Evolutionary conservation across 2,888 invertebrate species (phyloP), one percentile per base, ranked within the genome.

Genomic region (Tetanocera ferruginea): DNA sequence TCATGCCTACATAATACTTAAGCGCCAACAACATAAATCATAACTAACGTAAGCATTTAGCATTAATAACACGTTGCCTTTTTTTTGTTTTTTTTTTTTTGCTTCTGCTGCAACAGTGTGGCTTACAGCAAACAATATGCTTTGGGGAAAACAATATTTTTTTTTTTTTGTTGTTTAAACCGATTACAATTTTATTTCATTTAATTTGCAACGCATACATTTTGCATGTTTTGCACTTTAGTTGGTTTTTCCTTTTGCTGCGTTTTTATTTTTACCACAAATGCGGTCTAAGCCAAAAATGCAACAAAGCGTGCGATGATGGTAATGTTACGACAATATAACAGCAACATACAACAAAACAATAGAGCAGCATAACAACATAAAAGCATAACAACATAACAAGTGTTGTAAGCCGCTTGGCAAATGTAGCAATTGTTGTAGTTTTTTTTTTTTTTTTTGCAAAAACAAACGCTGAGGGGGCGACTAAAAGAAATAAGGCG

Each of bases 161-260:
- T 37, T 37, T 37, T 43, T 9, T 72, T 60, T 6, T n/a, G n/a
- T n/a, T n/a, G n/a, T n/a, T 31, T 57, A 57, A 72, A 34, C 72
- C 72, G 72, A 72, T 72, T 72, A 74, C 74, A 28, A 49, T 73
- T 62, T 62, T 43, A 62, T 73, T 37, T n/a, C 62, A 73, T 73
- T 73, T 73, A 73, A 73, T 73, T 74, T 64, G 49, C 64, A 74
- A 74, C 31, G 52, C 52, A 74, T 57, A 34, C 57, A 55, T 9
- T 70, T 52, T 31, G 34, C 49, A 69, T 14, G 8, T 28, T 62
- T 3, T 43, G 34, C 23, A 6, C 8, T 28, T 67, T 43, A 17
- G 5, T 43, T n/a, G 9, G 28, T 52, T 70, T n/a, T 11, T 19
- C 2, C 11, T 49, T 19, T 9, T 55, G 2, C 51, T 55, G 2